phyloP scores from a whole-genome alignment of 2,888 invertebrate genomes.

The Mesorhabditis sp. region DNA sequence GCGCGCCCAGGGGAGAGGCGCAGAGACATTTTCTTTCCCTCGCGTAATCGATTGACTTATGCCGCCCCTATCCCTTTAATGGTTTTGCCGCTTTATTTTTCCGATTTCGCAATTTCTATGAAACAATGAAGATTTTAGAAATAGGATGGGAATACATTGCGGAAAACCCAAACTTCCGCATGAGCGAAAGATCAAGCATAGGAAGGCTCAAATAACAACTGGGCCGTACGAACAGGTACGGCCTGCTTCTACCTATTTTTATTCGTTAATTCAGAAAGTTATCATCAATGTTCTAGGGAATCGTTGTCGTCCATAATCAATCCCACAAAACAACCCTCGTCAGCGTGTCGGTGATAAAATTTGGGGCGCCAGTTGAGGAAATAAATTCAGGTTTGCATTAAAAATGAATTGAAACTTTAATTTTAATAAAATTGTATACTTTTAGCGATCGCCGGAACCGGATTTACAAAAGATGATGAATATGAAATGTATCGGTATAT shows the following conservation, averaged over 20 bases:
- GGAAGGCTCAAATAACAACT: not conserved
- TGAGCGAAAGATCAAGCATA: too few relatives aligned
- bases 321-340: slow-evolving; percentile 6
- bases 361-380: not conserved
- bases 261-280: not conserved
- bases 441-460: not conserved
- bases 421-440: not conserved
- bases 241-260: not conserved
- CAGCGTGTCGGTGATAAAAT: not conserved
- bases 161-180: too few relatives aligned
- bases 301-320: not conserved
- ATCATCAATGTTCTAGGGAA: slow-evolving; percentile 1
- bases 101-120: too few relatives aligned
- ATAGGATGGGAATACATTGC: too few relatives aligned
- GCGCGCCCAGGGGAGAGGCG: too few relatives aligned
- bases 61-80: too few relatives aligned
- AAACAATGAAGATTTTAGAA: too few relatives aligned
- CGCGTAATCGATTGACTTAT: too few relatives aligned
- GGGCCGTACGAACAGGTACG: not conserved
- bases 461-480: not conserved
- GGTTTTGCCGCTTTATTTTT: too few relatives aligned
- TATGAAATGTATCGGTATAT: not conserved
- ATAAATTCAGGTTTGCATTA: not conserved
- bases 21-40: too few relatives aligned
- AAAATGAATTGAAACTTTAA: too few relatives aligned